Percentiles rank a stretch among this genome's conserved stretches.
These are phyloP conservation scores for Podarcis raffonei DNA, from an alignment of 2,113 vertebrate genomes.

Conservation along the genomic window DNA sequence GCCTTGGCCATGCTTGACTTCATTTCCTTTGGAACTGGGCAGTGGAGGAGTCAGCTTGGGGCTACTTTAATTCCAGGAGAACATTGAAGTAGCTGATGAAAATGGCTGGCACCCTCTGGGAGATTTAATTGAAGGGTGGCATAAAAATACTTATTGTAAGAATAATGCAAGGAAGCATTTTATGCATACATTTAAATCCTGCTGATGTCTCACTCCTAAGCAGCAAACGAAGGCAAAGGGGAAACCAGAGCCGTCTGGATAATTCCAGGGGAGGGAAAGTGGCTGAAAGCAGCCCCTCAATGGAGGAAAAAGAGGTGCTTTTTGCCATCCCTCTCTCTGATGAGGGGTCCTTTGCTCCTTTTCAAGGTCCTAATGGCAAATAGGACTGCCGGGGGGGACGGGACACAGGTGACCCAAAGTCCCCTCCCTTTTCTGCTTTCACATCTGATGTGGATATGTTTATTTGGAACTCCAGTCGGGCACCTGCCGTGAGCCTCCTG, in stretches of 20 bases:
- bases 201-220: neutral
- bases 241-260: neutral
- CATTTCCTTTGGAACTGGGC: neutral
- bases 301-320: too few relatives aligned
- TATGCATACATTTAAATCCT: too few relatives aligned
- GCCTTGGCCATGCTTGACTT: neutral
- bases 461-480: conserved; percentile 43
- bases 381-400: rapidly evolving
- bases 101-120: neutral
- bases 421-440: conserved; percentile 17
- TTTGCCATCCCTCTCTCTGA: neutral
- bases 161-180: neutral
- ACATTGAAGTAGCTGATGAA: too few relatives aligned
- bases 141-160: neutral
- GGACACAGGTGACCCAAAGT: neutral
- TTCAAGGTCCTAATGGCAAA: neutral
- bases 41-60: neutral
- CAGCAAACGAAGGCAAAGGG: neutral
- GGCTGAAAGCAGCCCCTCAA: neutral
- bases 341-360: neutral
- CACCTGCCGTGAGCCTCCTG: conserved; percentile 5
- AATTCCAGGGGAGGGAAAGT: neutral
- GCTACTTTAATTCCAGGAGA: neutral
- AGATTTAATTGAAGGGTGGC: too few relatives aligned
- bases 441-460: conserved; percentile 56